Evolutionary conservation across 2,888 invertebrate species (phyloP), one percentile per base, ranked within the genome.

Genomic region (Endomychus coccineus): DNA sequence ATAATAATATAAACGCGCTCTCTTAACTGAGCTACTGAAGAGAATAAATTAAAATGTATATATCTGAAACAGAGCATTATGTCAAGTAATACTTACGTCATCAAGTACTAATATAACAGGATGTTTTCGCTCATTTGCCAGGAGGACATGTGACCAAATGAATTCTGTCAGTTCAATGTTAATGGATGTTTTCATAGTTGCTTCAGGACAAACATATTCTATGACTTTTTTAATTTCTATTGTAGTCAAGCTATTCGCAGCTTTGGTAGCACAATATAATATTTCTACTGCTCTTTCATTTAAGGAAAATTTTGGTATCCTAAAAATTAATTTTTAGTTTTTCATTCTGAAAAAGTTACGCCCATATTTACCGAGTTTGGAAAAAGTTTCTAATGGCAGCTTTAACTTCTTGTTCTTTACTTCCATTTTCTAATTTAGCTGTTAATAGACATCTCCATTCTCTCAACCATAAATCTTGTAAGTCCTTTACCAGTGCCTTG

Each of bases 1-100:
- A n/a, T n/a, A n/a, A n/a, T n/a, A n/a, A n/a, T n/a, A n/a, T n/a
- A n/a, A n/a, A n/a, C n/a, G n/a, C n/a, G n/a, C n/a, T n/a, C n/a
- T n/a, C n/a, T n/a, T n/a, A n/a, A n/a, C n/a, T n/a, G n/a, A n/a
- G n/a, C n/a, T n/a, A n/a, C n/a, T n/a, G n/a, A n/a, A n/a, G n/a
- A n/a, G n/a, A n/a, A n/a, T n/a, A n/a, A n/a, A n/a, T n/a, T n/a
- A n/a, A n/a, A n/a, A n/a, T n/a, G n/a, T n/a, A n/a, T n/a, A n/a
- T n/a, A n/a, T n/a, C n/a, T n/a, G n/a, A n/a, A n/a, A n/a, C n/a
- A n/a, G n/a, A n/a, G n/a, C n/a, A n/a, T n/a, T n/a, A n/a, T n/a
- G n/a, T n/a, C n/a, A n/a, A n/a, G n/a, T n/a, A n/a, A n/a, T n/a
- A 25, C 27, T 25, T 12, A 25, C 27, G 12, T 25, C 27, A 12